Evolutionary conservation across 2,797 vertebrate genomes (phyloP).

Genomic region (Monodelphis domestica): DNA sequence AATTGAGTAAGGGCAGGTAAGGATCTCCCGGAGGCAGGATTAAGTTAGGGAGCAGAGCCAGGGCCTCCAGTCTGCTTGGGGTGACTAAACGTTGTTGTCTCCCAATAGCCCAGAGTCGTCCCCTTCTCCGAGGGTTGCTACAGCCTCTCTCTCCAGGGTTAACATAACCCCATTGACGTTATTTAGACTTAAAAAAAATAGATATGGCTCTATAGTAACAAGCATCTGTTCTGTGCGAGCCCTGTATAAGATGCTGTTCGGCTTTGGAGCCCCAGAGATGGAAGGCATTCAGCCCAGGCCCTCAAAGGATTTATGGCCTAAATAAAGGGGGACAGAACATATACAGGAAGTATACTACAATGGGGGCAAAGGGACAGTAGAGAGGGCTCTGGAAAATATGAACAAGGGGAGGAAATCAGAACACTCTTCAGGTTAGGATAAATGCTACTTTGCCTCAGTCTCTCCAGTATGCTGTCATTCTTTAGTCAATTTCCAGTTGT

Average conservation of each 20-base stretch:
- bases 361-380: neutral
- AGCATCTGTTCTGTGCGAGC: neutral
- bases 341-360: neutral
- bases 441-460: neutral
- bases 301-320: neutral
- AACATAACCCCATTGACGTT: neutral
- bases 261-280: neutral
- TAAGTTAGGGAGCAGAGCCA: neutral
- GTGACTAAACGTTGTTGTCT: neutral
- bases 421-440: neutral
- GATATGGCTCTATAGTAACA: neutral
- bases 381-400: neutral
- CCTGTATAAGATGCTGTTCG: neutral
- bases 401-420: neutral
- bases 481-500: too few species aligned
- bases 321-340: neutral
- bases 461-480: neutral
- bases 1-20: neutral
- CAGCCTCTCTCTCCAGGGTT: neutral
- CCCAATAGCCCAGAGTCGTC: neutral
- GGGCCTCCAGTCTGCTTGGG: neutral
- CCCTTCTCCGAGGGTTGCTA: neutral
- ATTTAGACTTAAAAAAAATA: neutral
- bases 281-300: neutral
- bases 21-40: neutral